Conservation (phyloP, 2,113 vertebrate genomes). For the Sturnus vulgaris region DNA sequence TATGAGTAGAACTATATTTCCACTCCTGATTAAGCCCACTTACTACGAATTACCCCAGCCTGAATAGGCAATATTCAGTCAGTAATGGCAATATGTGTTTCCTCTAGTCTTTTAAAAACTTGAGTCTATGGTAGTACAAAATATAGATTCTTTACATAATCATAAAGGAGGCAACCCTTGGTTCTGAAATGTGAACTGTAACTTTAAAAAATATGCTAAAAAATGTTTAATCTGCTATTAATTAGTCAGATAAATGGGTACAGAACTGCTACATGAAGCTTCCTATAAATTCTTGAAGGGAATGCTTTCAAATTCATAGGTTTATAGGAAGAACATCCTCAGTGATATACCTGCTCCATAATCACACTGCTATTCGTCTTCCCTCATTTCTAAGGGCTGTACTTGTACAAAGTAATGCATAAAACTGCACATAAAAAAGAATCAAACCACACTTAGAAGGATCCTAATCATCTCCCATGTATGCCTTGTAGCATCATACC, state of each 20-base stretch:
- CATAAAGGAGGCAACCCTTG: neutral
- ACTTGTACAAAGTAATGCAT: neutral
- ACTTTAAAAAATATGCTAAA: neutral
- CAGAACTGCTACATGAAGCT: neutral
- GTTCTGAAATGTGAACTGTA: neutral
- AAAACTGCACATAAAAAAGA: neutral
- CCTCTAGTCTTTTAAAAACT: neutral
- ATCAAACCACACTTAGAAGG: neutral
- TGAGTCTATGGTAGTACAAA: neutral
- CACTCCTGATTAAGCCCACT: neutral
- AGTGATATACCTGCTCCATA: neutral
- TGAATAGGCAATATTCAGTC: neutral
- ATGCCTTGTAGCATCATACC: neutral
- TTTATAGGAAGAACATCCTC: neutral
- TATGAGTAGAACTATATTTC: neutral
- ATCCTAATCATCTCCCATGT: neutral
- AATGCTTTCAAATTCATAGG: neutral
- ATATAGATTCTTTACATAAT: neutral
- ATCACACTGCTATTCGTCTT: neutral
- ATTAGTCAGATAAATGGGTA: neutral
- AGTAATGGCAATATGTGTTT: neutral
- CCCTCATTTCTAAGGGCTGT: neutral
- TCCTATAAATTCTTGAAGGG: neutral
- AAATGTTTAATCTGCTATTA: neutral
- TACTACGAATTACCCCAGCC: neutral